Evolutionary conservation across 2,113 vertebrate genomes (phyloP).

Genomic region (Stegastes partitus): DNA sequence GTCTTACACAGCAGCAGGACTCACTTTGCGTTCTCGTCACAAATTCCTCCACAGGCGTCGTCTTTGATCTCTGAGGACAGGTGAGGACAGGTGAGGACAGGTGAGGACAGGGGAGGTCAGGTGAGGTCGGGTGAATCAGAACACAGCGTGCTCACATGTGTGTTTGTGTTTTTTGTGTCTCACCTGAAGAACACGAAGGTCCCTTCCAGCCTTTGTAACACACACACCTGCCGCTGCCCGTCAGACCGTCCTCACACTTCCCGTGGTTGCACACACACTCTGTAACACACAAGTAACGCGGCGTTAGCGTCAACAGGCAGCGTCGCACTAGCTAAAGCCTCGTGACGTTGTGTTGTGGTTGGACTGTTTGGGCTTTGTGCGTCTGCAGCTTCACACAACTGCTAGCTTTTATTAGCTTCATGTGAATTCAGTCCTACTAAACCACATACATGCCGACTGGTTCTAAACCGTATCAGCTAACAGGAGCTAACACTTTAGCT

Average conservation of each 20-base stretch:
- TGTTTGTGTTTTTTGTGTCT: conserved; percentile 42
- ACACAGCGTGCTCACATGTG: background rate
- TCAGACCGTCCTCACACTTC: conserved; percentile 90
- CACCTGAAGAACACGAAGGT: conserved; percentile 87
- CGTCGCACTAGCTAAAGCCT: too few relatives aligned
- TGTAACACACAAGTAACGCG: conserved; percentile 79
- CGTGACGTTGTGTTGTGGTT: too few relatives aligned
- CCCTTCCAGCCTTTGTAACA: conserved; percentile 94
- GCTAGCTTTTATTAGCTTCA: too few relatives aligned
- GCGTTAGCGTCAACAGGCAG: too few relatives aligned
- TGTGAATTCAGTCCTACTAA: too few relatives aligned
- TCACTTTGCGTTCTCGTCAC: conserved; percentile 92
- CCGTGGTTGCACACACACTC: conserved; percentile 91
- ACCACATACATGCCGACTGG: too few relatives aligned
- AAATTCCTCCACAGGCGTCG: conserved; percentile 88
- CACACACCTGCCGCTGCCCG: conserved; percentile 89
- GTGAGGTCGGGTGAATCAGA: background rate
- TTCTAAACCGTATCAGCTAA: too few relatives aligned
- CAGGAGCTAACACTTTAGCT: too few relatives aligned
- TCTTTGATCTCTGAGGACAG: conserved; percentile 82
- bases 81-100: background rate
- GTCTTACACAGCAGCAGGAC: too few relatives aligned
- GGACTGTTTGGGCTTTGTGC: too few relatives aligned
- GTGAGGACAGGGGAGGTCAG: background rate
- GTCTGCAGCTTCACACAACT: too few relatives aligned